phyloP scores from a whole-genome alignment of 2,888 invertebrate genomes.

The Agrochola circellaris region DNA sequence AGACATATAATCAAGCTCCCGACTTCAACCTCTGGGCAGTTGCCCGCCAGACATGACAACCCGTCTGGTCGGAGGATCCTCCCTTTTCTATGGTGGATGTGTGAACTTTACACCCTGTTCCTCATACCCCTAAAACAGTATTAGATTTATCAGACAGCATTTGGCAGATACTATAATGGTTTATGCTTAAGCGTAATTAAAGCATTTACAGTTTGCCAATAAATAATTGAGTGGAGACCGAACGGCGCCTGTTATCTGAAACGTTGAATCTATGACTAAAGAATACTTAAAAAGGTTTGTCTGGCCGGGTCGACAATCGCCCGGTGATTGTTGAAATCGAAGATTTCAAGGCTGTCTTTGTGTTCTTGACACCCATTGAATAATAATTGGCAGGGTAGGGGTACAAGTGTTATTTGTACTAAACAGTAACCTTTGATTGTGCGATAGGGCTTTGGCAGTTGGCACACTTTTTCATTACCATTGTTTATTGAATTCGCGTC shows the following conservation, averaged over 20 bases:
- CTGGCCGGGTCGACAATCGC: constrained; percentile 44
- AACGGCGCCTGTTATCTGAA: constrained; percentile 29
- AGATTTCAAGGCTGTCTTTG: constrained; percentile 76
- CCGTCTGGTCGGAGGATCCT: too few species aligned
- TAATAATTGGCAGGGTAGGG: constrained; percentile 71
- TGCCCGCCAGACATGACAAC: too few species aligned
- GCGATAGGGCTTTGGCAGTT: constrained; percentile 31
- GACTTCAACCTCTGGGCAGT: too few species aligned
- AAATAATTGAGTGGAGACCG: constrained; percentile 20
- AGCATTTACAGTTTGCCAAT: constrained; percentile 27
- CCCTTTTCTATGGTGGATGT: too few species aligned
- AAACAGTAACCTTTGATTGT: constrained; percentile 52
- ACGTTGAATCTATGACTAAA: constrained; percentile 50
- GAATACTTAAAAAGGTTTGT: constrained; percentile 49
- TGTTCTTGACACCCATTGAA: constrained; percentile 81
- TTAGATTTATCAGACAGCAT: background rate
- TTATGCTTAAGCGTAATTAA: background rate
- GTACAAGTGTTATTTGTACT: constrained; percentile 50
- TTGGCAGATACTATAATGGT: background rate
- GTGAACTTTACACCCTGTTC: too few species aligned
- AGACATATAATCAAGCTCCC: too few species aligned
- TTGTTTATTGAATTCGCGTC: constrained; percentile 54
- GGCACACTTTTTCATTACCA: constrained; percentile 45
- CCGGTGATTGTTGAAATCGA: constrained; percentile 73
- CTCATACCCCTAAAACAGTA: too few species aligned